Conservation (phyloP, 2,888 invertebrate genomes). For the Lasioglossum calceatum region DNA sequence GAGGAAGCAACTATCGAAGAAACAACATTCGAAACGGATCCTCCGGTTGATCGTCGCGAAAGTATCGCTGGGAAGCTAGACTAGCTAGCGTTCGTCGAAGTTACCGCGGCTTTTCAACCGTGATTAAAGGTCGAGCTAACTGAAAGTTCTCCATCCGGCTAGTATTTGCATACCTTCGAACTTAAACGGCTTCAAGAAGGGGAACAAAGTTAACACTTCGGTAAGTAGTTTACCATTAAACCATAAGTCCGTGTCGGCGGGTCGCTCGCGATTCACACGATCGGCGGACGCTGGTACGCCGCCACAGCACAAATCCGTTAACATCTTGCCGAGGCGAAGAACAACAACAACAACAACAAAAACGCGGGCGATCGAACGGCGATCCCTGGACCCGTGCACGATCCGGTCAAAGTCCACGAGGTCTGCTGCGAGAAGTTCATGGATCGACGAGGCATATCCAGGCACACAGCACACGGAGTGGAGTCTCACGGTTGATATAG, state of each 20-base stretch:
- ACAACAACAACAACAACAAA: constrained; percentile 6
- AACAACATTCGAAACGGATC: background rate
- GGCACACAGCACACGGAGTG: background rate
- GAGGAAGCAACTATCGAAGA: background rate
- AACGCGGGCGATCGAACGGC: background rate
- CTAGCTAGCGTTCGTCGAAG: background rate
- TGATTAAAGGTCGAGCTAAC: constrained; percentile 49
- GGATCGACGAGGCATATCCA: constrained; percentile 4
- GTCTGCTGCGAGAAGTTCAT: background rate
- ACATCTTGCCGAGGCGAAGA: background rate
- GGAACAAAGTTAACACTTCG: constrained; percentile 49
- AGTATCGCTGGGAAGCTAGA: background rate
- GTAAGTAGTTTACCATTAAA: constrained; percentile 50
- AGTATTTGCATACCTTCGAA: constrained; percentile 55
- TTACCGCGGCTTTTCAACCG: constrained; percentile 40
- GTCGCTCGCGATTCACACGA: constrained; percentile 34
- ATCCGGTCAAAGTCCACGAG: background rate
- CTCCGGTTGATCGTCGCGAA: background rate
- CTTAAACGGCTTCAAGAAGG: constrained; percentile 39
- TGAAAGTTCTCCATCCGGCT: constrained; percentile 42
- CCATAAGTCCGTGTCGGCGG: constrained; percentile 36
- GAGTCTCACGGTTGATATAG: background rate
- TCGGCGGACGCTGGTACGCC: constrained; percentile 5
- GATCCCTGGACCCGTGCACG: background rate
- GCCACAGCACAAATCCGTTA: constrained; percentile 2